Base-by-base conservation (phyloP, 2,888 invertebrate species). In the Drosophila stalkeri region DNA sequence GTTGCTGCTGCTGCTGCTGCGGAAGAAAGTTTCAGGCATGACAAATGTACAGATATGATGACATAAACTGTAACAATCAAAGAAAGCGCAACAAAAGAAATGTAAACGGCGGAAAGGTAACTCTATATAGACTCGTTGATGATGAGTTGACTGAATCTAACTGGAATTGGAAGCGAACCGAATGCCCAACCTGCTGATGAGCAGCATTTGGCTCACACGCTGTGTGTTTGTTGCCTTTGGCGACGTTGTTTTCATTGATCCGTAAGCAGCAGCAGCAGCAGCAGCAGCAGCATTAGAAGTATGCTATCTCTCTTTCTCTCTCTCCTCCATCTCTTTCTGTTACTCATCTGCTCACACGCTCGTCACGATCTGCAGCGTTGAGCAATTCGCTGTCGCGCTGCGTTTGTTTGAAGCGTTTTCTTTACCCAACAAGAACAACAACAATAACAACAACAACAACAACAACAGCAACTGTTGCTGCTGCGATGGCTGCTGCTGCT, bases 41-140 rank as follows among this genome's bases (percentile, higher is more conserved):
- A 64, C 64, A 76, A 81, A 75, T 86, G 76, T 86, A 84, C 89
- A 86, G 84, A 75, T 66, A 86, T 80, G 85, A 89, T 86, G 87
- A 86, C 87, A 80, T 86, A 86, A 86, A 89, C 89, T 81, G 82
- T 77, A 87, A 72, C 87, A 87, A 75, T 89, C 85, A 89, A 86
- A 87, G 89, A 89, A 89, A 89, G 82, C 89, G 73, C 63, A 66
- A 70, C 65, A 79, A 71, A 72, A 74, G 75, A 75, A 75, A 64
- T 62, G 41, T 47, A 27, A 44, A 37, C 52, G 14, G 23, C 14
- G 31, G 23, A 33, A 7, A 27, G 49, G 49, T 51, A 51, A 51
- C 49, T 33, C 49, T 12, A 51, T 51, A 51, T 51, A 33, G 49
- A 62, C 27, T 11, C 44, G 54, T 27, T 35, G 43, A 51, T 55